Conservation (phyloP, 2,113 vertebrate species). For the Mobula hypostoma region DNA sequence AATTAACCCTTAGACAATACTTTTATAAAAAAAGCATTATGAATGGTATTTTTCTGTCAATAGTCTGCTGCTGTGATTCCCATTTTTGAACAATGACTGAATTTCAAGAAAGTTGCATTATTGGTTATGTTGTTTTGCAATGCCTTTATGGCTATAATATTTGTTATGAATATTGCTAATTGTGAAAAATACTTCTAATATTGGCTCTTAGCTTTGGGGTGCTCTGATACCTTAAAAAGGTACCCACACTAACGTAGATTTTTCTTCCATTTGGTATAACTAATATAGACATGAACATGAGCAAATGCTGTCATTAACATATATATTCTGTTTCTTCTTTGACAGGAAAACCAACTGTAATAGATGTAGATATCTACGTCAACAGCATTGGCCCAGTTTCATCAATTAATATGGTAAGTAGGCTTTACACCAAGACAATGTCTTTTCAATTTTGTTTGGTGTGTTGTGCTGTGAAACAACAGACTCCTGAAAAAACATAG, state of each 20-base stretch:
- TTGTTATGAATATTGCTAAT: no score
- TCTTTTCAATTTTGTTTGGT: not conserved
- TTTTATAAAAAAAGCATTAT: not conserved
- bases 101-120: not conserved
- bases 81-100: not conserved
- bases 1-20: not conserved
- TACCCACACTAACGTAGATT: not conserved
- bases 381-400: constrained; percentile 96
- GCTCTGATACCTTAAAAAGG: not conserved
- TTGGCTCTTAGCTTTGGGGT: not conserved
- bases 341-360: constrained; percentile 83
- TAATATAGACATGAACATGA: not conserved
- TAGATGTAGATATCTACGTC: constrained; percentile 89
- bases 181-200: no score
- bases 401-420: constrained; percentile 93
- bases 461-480: not conserved
- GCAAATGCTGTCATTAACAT: not conserved
- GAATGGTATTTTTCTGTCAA: not conserved
- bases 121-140: not conserved
- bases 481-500: not conserved
- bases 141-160: no score
- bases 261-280: not conserved
- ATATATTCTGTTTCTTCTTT: constrained; percentile 41
- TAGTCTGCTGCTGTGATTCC: not conserved
- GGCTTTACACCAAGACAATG: not conserved